Base-by-base conservation (phyloP, 2,888 invertebrate genomes). In the Eupithecia vulgata region DNA sequence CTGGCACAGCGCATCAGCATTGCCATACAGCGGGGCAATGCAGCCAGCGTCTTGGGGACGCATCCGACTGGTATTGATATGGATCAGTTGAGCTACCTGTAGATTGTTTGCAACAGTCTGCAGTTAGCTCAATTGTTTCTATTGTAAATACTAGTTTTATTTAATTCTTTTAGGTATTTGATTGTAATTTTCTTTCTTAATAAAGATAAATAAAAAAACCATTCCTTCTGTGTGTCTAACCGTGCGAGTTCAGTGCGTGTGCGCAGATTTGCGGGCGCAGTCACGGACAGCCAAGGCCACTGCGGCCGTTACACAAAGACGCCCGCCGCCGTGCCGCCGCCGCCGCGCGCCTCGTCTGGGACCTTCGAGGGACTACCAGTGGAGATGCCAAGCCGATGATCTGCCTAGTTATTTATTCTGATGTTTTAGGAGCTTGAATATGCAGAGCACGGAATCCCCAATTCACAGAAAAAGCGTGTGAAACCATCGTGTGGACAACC, bases 251-350 rank as follows among this genome's bases (percentile, higher is more conserved):
- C 65, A 57, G 66, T 71, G 74, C 72, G 57, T 67, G 65, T 57
- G 75, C 72, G 70, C 75, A 70, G 57, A n/a, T 61, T 70, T 57
- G 57, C 57, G 70, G 7, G 61, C 64, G 59, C 71, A 81, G 79
- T 82, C 85, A 84, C 82, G 87, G 83, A 80, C 85, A 79, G 67
- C 76, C 89, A 89, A 90, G 89, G 89, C 84, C 89, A 85, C 79
- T 12, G 71, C 82, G 78, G 85, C 87, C 87, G 88, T 87, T 89
- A 88, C 85, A 84, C 86, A 88, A 87, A 86, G 85, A 81, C 81
- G 84, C 85, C 87, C 57, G 84, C 79, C 61, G 61, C n/a, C n/a
- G n/a, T n/a, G n/a, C n/a, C n/a, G n/a, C n/a, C n/a, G n/a, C n/a
- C n/a, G n/a, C n/a, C n/a, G n/a, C n/a, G n/a, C n/a, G 34, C 34